Conservation (phyloP, 2,888 invertebrate species). For the Eupeodes latifasciatus region DNA sequence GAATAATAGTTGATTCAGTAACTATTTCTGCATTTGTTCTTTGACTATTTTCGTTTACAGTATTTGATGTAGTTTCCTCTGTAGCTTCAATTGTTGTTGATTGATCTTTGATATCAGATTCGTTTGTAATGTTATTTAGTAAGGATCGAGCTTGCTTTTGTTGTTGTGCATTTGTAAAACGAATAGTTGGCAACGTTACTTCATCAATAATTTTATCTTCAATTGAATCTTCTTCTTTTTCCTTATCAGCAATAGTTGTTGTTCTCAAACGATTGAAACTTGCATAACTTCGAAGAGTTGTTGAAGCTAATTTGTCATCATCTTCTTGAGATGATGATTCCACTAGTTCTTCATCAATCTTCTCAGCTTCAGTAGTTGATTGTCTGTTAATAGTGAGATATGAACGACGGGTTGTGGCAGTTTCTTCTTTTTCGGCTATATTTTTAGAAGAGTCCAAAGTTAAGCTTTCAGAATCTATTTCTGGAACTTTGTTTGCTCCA, state of each 20-base stretch:
- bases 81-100: background rate
- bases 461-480: slow-evolving; percentile 1
- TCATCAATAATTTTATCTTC: slow-evolving; percentile 32
- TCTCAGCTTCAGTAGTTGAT: slow-evolving; percentile 14
- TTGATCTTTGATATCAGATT: background rate
- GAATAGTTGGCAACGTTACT: background rate
- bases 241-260: slow-evolving; percentile 4
- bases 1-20: background rate
- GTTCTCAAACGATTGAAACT: slow-evolving; percentile 75
- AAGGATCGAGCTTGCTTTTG: slow-evolving; percentile 20
- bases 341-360: background rate
- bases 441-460: background rate
- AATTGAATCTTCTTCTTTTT: slow-evolving; percentile 46
- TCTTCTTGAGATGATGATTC: slow-evolving; percentile 3
- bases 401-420: slow-evolving; percentile 53
- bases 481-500: slow-evolving; percentile 27
- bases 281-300: slow-evolving; percentile 63
- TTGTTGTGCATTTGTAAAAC: slow-evolving; percentile 60
- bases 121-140: background rate
- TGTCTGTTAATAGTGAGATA: slow-evolving; percentile 42
- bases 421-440: background rate
- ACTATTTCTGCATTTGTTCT: background rate
- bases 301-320: background rate
- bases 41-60: background rate
- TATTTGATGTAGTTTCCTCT: background rate